These are phyloP conservation scores for Stenolophus ochropezus DNA, from an alignment of 2,888 invertebrate genomes.

Conservation along the genomic window DNA sequence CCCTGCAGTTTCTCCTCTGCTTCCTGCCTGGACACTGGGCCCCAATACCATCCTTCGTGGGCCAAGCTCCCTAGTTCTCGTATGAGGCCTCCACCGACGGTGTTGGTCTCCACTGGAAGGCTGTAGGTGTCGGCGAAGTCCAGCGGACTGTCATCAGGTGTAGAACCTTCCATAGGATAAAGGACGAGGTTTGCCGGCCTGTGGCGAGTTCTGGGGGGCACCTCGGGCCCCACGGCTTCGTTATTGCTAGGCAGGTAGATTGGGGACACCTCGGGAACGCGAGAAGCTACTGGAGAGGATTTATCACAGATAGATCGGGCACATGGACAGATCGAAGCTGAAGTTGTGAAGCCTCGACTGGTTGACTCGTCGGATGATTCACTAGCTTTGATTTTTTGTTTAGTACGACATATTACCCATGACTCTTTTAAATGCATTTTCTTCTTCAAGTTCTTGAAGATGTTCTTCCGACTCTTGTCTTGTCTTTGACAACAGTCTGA, in stretches of 20 bases:
- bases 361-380: conserved; percentile 54
- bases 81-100: conserved; percentile 62
- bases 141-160: conserved; percentile 37
- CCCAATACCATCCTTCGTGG: conserved; percentile 88
- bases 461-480: conserved; percentile 52
- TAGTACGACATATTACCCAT: conserved; percentile 48
- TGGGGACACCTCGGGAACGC: conserved; percentile 43
- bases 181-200: conserved; percentile 44
- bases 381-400: conserved; percentile 51
- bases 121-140: conserved; percentile 21
- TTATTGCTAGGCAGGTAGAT: conserved; percentile 46
- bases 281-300: conserved; percentile 30
- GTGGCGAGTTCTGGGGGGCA: conserved; percentile 24
- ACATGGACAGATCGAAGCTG: conserved; percentile 32
- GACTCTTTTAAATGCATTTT: conserved; percentile 57
- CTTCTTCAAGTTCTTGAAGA: conserved; percentile 56
- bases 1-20: conserved; percentile 82
- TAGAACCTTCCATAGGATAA: conserved; percentile 35
- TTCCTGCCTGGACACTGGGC: conserved; percentile 82
- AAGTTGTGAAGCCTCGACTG: conserved; percentile 37
- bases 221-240: conserved; percentile 20
- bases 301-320: conserved; percentile 58
- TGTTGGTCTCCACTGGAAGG: conserved; percentile 11
- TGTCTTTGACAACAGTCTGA: conserved; percentile 55
- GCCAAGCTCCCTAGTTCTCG: conserved; percentile 69